Conservation (phyloP, 2,797 vertebrate genomes). For the Pseudomugil gertrudae region DNA sequence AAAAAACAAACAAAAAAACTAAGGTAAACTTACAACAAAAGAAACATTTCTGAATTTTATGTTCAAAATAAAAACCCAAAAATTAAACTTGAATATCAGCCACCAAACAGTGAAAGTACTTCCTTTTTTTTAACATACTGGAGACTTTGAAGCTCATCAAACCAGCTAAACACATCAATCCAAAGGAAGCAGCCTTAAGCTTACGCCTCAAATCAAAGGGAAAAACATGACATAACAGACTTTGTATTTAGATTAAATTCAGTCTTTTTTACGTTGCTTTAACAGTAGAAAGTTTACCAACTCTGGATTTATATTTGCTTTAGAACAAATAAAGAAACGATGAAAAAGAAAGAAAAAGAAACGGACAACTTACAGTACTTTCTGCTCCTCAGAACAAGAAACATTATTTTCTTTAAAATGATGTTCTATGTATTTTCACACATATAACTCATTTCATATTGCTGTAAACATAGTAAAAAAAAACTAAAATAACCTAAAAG, state of each 20-base stretch:
- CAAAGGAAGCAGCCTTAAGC: background rate
- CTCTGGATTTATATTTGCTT: background rate
- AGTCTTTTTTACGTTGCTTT: background rate
- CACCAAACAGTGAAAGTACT: background rate
- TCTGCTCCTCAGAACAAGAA: too few species aligned
- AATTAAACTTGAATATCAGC: background rate
- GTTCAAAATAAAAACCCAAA: background rate
- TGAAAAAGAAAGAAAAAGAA: background rate
- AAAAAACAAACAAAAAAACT: background rate
- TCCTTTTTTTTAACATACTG: background rate
- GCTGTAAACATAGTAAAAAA: conserved; percentile 26
- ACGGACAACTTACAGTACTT: too few species aligned
- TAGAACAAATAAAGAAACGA: background rate
- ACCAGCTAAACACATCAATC: background rate
- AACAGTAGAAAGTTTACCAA: background rate
- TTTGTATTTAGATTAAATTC: background rate
- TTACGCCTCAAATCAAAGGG: conserved; percentile 6
- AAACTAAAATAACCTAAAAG: too few species aligned
- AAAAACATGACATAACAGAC: background rate
- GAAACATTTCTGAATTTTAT: background rate
- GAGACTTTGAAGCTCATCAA: conserved; percentile 14
- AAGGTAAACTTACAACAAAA: background rate
- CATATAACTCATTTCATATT: conserved; percentile 4
- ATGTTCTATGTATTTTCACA: background rate
- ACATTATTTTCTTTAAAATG: too few species aligned